A percentile compares a stretch with the other conserved stretches of the same genome.
phyloP scores from a whole-genome alignment of 2,888 invertebrate genomes.

The Zeuzera pyrina region DNA sequence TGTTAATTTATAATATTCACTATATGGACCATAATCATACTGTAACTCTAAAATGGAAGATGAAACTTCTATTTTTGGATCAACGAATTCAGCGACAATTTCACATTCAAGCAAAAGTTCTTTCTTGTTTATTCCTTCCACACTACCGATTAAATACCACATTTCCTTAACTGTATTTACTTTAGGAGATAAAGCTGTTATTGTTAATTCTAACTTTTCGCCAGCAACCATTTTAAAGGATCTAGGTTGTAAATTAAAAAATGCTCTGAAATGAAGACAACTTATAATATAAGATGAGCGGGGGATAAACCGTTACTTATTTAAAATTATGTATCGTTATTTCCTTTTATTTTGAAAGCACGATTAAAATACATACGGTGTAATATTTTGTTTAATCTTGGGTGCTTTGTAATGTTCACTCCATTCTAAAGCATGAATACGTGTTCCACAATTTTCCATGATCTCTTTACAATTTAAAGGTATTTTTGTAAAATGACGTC shows the following conservation, averaged over 20 bases:
- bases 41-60: conserved; percentile 60
- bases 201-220: conserved; percentile 47
- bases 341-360: conserved; percentile 1
- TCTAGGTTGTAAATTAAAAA: conserved; percentile 61
- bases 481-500: conserved; percentile 75
- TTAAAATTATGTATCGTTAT: neutral
- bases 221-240: conserved; percentile 55
- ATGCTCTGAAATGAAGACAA: conserved; percentile 32
- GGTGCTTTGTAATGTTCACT: conserved; percentile 56
- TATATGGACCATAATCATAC: conserved; percentile 59
- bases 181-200: conserved; percentile 49
- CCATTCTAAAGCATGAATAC: conserved; percentile 67
- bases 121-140: conserved; percentile 68
- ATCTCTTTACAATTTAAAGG: conserved; percentile 46
- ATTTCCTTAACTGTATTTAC: conserved; percentile 59
- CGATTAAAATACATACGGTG: too few species aligned
- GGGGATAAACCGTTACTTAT: too few species aligned
- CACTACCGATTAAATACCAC: conserved; percentile 72
- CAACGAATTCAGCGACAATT: conserved; percentile 70
- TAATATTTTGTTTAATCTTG: conserved; percentile 38
- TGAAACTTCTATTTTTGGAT: conserved; percentile 70
- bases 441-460: conserved; percentile 71
- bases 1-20: conserved; percentile 54
- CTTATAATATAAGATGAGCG: conserved; percentile 1
- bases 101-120: conserved; percentile 63